phyloP scores from a whole-genome alignment of 2,797 vertebrate species.

The Novumbra hubbsi region DNA sequence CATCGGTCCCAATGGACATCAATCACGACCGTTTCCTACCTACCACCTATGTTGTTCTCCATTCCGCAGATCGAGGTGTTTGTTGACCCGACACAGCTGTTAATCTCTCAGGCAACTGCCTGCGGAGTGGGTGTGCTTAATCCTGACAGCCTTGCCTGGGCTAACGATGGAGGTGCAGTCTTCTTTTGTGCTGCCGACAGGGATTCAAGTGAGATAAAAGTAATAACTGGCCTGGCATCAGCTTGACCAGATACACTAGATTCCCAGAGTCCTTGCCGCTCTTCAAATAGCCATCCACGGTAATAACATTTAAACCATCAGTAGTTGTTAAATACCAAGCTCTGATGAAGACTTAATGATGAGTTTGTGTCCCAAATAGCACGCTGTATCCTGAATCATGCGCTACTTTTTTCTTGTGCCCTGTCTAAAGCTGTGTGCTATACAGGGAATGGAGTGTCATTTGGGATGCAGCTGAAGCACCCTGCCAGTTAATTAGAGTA shows the following conservation, averaged over 20 bases:
- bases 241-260: neutral
- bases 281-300: conserved; percentile 32
- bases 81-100: neutral
- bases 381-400: too few relatives aligned
- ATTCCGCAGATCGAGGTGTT: neutral
- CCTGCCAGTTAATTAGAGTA: conserved; percentile 28
- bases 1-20: neutral
- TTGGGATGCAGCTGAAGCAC: neutral
- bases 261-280: neutral
- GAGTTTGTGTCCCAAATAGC: neutral
- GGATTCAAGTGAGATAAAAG: neutral
- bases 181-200: neutral
- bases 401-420: too few relatives aligned
- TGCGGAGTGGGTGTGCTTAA: neutral
- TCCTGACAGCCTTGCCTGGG: neutral
- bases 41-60: neutral
- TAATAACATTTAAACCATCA: conserved; percentile 36
- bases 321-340: conserved; percentile 15
- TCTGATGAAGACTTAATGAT: neutral
- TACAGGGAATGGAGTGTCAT: too few relatives aligned
- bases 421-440: too few relatives aligned
- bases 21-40: neutral
- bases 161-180: neutral
- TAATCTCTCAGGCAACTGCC: neutral
- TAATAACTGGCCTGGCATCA: neutral